Evolutionary conservation across 2,888 invertebrate genomes (phyloP), one percentile per base, ranked within the genome.

Genomic region (Cheilosia urbana): DNA sequence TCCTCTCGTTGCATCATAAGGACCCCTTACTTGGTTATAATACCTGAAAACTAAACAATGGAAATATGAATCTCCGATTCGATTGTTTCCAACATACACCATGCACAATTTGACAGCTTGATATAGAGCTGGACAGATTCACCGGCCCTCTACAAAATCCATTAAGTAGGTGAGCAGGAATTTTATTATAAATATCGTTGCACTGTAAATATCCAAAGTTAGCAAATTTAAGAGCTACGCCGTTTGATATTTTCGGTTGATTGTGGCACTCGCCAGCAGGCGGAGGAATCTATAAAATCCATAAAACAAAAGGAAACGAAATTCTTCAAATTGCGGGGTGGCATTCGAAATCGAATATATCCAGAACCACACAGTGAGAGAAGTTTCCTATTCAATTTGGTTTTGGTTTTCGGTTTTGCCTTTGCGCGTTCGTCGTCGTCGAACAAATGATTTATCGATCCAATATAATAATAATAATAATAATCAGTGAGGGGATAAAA

Each of bases 361-460:
- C 30, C 30, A 30, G 30, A 21, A 24, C 51, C 24, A 24, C 51
- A n/a, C 51, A 27, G 37, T 21, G 40, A 37, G 40, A 37, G 24
- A 63, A 69, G 73, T 73, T 69, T 60, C 45, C 75, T 53, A 79
- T 79, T 84, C 60, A 76, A 76, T 84, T 84, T 51, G 78, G 69
- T 69, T 75, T 63, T 62, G 71, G 80, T 84, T 84, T 27, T 79
- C 65, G 75, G 65, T 63, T 66, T 63, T 73, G 83, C 75, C 45
- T 63, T 75, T 80, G 63, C 63, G 30, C 40, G 62, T 21, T 51
- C 51, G 51, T 51, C 51, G 51, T 51, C 51, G 9, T 65, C 80
- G 57, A 80, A 84, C 84, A 84, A 84, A 84, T 84, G 80, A 76
- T 80, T 80, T 84, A 84, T 84, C 71, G 84, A 84, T 84, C 84